Base-by-base conservation (phyloP, 1,140 invertebrate genomes). In the Melipona quadrifasciata region DNA sequence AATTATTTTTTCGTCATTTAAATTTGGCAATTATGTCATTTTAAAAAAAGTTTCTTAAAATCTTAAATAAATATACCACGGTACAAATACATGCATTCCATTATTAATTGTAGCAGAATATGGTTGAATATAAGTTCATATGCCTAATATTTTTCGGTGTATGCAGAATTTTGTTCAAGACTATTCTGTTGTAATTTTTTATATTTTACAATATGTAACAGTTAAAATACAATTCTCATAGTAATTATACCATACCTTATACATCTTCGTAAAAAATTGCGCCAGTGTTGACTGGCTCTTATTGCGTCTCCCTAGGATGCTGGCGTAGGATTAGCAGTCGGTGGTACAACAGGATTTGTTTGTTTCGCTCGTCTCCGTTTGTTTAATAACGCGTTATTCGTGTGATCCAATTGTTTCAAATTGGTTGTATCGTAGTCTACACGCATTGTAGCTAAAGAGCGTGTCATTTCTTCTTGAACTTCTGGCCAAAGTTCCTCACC, bases 391-490 rank as follows among this genome's bases (percentile, higher is more conserved):
- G 98, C 96, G 95, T 99, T 99, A 92, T 98, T 99, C 27, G 98
- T 98, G 89, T 98, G 97, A 84, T 98, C 98, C 80, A 99, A 93
- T 64, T 97, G 97, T 95, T 99, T 93, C 27, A 93, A 85, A 91
- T 88, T 91, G 95, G 96, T 95, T 96, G 97, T 92, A 93, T 99
- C 98, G 92, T 98, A 99, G 92, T 99, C 98, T 1, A 99, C 98
- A 77, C 99, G 95, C 99, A 99, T 99, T 76, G 98, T 99, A 58
- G 98, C 98, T 64, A 99, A 95, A 0, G 99, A 99, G 82, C 98
- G 96, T 1, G 98, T 99, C 98, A 99, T 99, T 95, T 99, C 99
- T 94, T 99, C 99, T 96, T 99, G 98, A 24, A 99, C 98, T 93
- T 99, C 99, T 6, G 97, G 97, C 99, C 99, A 99, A 53, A 97